phyloP scores from a whole-genome alignment of 2,888 invertebrate genomes.

The Nymphalis urticae region DNA sequence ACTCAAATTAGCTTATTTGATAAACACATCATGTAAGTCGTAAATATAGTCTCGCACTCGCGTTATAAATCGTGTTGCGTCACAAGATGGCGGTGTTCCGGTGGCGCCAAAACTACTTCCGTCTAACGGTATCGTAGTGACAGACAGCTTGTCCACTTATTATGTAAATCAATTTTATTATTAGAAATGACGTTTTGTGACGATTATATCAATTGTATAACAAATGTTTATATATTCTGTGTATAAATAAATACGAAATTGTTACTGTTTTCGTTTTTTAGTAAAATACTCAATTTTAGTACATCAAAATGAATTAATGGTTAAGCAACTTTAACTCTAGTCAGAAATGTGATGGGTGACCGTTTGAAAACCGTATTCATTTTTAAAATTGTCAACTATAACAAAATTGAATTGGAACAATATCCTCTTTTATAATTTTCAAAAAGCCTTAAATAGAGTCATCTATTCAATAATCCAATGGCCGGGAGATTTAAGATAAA shows the following conservation, averaged over 20 bases:
- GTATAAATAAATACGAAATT: background rate
- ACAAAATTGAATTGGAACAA: background rate
- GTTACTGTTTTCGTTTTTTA: too few relatives aligned
- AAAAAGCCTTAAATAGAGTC: too few relatives aligned
- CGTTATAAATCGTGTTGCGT: constrained; percentile 42
- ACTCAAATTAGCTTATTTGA: too few relatives aligned
- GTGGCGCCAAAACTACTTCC: constrained; percentile 55
- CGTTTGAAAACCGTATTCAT: background rate
- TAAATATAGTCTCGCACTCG: constrained; percentile 29
- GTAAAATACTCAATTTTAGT: too few relatives aligned
- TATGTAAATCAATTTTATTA: constrained; percentile 10
- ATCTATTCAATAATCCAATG: background rate
- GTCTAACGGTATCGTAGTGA: constrained; percentile 39
- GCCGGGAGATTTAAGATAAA: background rate
- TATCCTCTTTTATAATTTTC: too few relatives aligned
- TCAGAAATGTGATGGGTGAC: too few relatives aligned
- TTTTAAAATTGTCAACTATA: background rate
- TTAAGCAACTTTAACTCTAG: too few relatives aligned
- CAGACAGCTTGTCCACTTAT: constrained; percentile 35
- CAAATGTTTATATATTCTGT: background rate
- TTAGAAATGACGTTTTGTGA: background rate
- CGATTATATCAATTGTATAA: background rate
- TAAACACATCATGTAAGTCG: background rate
- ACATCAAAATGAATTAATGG: too few relatives aligned
- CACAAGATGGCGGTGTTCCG: constrained; percentile 54